Percentiles rank a stretch among this genome's conserved stretches.
These are phyloP conservation scores for Indicator maculatus DNA, from an alignment of 2,113 vertebrate genomes.

Conservation along the genomic window DNA sequence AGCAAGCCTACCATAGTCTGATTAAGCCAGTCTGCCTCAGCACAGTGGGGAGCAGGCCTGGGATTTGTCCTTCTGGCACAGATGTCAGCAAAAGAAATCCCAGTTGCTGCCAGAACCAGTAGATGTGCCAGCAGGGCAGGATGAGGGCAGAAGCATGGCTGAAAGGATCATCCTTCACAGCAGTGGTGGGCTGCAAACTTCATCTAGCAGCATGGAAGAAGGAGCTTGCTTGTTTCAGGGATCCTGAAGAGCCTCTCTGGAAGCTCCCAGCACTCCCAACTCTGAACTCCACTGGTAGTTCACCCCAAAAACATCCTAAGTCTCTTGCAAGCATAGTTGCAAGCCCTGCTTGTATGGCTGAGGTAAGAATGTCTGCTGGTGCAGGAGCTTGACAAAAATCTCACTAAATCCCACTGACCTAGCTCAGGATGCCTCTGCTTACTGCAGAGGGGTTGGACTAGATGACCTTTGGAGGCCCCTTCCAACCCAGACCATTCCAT, in stretches of 20 bases:
- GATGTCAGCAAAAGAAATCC: neutral
- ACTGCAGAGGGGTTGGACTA: too few species aligned
- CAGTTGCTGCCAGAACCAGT: neutral
- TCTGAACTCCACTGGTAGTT: neutral
- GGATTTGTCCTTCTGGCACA: neutral
- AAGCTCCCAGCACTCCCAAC: neutral
- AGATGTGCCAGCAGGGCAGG: neutral
- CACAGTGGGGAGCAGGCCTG: neutral
- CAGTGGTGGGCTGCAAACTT: neutral
- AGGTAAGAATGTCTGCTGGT: neutral
- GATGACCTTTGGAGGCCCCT: too few species aligned
- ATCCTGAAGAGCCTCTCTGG: neutral
- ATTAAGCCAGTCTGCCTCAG: neutral
- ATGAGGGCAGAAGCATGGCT: neutral
- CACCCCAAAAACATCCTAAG: accelerated
- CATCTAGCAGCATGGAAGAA: neutral
- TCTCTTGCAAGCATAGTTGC: neutral
- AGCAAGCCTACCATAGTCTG: neutral
- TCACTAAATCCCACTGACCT: neutral
- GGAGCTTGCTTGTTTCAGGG: neutral
- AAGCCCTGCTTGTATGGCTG: neutral
- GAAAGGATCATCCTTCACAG: neutral
- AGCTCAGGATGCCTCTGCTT: too few species aligned
- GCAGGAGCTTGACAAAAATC: neutral
- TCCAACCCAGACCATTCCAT: too few species aligned